phyloP scores from a whole-genome alignment of 92 coral and sea anemone genomes.

The Umimayanthus chanpuru region DNA sequence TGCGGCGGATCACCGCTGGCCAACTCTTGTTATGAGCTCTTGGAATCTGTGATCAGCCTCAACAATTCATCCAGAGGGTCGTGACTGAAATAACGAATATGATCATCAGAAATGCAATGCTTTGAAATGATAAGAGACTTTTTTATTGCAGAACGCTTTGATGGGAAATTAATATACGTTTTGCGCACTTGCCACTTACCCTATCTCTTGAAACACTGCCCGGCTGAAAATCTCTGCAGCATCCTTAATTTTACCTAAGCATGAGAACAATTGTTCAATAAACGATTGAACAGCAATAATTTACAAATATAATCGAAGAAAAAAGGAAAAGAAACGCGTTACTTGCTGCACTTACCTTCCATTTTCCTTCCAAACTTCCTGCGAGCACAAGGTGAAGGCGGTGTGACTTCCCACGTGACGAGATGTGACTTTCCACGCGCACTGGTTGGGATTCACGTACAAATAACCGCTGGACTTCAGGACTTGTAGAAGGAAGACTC shows the following conservation, averaged over 20 bases:
- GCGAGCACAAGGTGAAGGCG: conserved; percentile 5
- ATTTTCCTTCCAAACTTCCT: not conserved
- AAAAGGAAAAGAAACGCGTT: not conserved
- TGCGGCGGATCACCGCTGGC: too few relatives aligned
- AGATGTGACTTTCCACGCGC: conserved; percentile 4
- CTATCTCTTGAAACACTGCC: too few relatives aligned
- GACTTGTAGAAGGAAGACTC: conserved; percentile 8
- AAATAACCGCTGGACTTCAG: conserved; percentile 17
- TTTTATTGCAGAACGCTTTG: too few relatives aligned
- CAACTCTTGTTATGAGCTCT: too few relatives aligned
- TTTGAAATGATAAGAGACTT: too few relatives aligned
- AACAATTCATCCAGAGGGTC: too few relatives aligned
- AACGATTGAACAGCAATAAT: not conserved
- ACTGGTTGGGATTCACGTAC: conserved; percentile 21
- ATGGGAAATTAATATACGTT: too few relatives aligned
- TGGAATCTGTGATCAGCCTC: too few relatives aligned
- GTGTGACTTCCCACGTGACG: not conserved
- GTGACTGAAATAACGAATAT: too few relatives aligned
- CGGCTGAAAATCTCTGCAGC: too few relatives aligned
- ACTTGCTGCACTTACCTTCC: not conserved
- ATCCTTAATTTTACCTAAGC: not conserved
- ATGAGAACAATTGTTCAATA: not conserved
- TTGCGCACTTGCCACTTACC: too few relatives aligned
- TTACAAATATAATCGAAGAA: not conserved
- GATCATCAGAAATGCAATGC: too few relatives aligned